phyloP scores from a whole-genome alignment of 2,113 vertebrate genomes.

The Centropus unirufus region DNA sequence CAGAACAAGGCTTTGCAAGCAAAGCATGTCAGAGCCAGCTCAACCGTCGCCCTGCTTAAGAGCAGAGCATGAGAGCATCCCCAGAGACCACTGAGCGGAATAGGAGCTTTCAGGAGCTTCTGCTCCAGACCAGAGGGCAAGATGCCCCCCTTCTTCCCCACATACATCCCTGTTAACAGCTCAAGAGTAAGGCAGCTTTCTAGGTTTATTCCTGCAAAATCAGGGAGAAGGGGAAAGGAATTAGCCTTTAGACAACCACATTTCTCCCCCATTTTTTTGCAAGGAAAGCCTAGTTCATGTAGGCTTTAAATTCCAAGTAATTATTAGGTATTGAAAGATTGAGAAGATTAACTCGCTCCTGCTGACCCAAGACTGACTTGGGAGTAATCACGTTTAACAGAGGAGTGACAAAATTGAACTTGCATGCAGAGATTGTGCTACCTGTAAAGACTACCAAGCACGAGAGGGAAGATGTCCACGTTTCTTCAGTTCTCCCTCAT shows the following conservation, averaged over 20 bases:
- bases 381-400: not conserved
- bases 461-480: accelerated
- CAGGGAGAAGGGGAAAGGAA: not conserved
- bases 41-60: accelerated
- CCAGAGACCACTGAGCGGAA: not conserved
- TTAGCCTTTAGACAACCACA: not conserved
- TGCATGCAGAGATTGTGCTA: not conserved
- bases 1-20: not conserved
- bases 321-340: not conserved
- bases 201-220: not conserved
- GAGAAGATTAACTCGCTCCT: not conserved
- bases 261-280: not conserved
- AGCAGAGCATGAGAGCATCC: not conserved
- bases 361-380: not conserved
- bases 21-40: not conserved
- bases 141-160: not conserved
- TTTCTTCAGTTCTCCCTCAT: not conserved
- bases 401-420: not conserved
- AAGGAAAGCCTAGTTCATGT: not conserved
- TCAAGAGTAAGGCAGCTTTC: not conserved
- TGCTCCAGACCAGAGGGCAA: not conserved
- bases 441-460: accelerated
- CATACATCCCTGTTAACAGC: not conserved
- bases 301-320: not conserved
- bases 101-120: not conserved